These are phyloP conservation scores for Agrilus biguttatus DNA, from an alignment of 2,888 invertebrate genomes.

Conservation along the genomic window DNA sequence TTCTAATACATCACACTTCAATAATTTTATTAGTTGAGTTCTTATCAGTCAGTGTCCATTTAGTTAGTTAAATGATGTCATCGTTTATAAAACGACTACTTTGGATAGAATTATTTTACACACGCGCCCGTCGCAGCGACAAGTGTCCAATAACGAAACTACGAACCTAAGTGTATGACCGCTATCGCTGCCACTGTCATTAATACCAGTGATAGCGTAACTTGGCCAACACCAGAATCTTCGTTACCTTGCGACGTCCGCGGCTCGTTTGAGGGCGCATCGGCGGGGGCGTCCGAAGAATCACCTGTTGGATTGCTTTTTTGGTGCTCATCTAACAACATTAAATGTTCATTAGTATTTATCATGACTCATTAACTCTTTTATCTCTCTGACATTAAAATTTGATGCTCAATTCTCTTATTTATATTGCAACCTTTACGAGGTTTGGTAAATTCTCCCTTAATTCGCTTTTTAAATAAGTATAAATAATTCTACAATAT, in stretches of 20 bases:
- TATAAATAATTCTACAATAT: too few species aligned
- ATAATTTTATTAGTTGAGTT: not conserved
- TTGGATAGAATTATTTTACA: conserved; percentile 3
- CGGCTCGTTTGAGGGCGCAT: too few species aligned
- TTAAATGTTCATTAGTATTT: too few species aligned
- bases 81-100: conserved; percentile 13
- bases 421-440: too few species aligned
- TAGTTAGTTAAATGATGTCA: conserved; percentile 5
- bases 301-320: too few species aligned
- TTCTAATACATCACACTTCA: conserved; percentile 9
- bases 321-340: too few species aligned
- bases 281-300: too few species aligned
- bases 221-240: conserved; percentile 10
- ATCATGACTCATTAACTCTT: too few species aligned
- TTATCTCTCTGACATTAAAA: too few species aligned
- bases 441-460: too few species aligned
- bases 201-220: conserved; percentile 10
- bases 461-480: too few species aligned
- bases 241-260: conserved; percentile 2
- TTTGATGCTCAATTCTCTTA: too few species aligned
- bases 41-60: conserved; percentile 7
- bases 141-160: conserved; percentile 7
- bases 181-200: conserved; percentile 10
- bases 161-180: conserved; percentile 12
- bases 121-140: not conserved